A percentile compares a stretch with the other conserved stretches of the same genome.
Conservation (phyloP, 2,888 invertebrate species). For the Hoplodrina blanda region DNA sequence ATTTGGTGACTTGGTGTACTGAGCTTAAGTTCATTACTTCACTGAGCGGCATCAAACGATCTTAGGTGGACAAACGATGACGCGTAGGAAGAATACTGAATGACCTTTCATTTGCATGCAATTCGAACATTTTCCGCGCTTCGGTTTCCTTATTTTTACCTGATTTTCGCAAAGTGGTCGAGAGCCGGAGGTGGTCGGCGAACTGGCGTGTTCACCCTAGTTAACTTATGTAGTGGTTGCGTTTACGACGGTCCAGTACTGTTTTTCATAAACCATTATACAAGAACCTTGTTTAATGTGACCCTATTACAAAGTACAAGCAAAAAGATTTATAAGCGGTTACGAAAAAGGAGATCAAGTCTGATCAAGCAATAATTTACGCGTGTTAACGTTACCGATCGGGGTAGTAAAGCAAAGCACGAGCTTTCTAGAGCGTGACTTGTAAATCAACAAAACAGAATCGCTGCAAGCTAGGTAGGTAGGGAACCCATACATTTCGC, state of each 20-base stretch:
- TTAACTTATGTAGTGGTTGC: slow-evolving; percentile 47
- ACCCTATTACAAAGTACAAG: slow-evolving; percentile 56
- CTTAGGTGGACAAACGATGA: too few relatives aligned
- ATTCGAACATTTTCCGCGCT: too few relatives aligned
- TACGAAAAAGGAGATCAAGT: slow-evolving; percentile 62
- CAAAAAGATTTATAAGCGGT: slow-evolving; percentile 53
- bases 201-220: too few relatives aligned
- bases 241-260: slow-evolving; percentile 33
- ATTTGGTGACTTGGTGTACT: too few relatives aligned
- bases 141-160: too few relatives aligned
- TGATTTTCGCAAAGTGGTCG: too few relatives aligned
- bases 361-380: slow-evolving; percentile 62
- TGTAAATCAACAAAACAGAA: slow-evolving; percentile 76
- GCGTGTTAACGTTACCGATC: slow-evolving; percentile 67
- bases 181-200: too few relatives aligned
- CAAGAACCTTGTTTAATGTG: slow-evolving; percentile 59
- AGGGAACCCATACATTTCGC: slow-evolving; percentile 70
- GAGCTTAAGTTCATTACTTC: too few relatives aligned
- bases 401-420: slow-evolving; percentile 73
- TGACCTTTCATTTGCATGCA: too few relatives aligned
- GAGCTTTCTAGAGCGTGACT: slow-evolving; percentile 80
- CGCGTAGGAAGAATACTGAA: too few relatives aligned
- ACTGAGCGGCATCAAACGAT: too few relatives aligned
- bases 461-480: slow-evolving; percentile 61
- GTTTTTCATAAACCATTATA: slow-evolving; percentile 51